phyloP scores from a whole-genome alignment of 23 tunicate species.

The Halocynthia roretzi region DNA sequence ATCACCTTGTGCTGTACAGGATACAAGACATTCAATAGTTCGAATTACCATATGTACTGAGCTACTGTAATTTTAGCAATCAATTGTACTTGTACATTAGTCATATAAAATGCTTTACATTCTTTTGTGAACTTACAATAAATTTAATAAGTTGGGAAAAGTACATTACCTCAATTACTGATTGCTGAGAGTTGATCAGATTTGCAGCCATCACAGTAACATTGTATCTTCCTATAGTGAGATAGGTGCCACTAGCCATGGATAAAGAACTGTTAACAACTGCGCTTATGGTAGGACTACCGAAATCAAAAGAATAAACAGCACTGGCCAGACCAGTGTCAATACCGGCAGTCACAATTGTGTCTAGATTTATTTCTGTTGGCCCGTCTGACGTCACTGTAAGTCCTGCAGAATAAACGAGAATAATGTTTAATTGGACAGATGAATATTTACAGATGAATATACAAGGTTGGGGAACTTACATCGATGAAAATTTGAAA shows the following conservation, averaged over 20 bases:
- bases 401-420: not conserved
- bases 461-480: too few relatives aligned
- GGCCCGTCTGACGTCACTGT: slow-evolving; percentile 30
- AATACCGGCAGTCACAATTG: slow-evolving; percentile 18
- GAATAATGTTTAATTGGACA: too few relatives aligned
- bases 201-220: slow-evolving; percentile 49
- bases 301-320: slow-evolving; percentile 25
- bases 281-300: not conserved
- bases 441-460: too few relatives aligned
- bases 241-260: slow-evolving; percentile 21
- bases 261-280: not conserved
- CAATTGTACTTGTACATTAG: too few relatives aligned
- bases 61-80: too few relatives aligned
- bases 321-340: slow-evolving; percentile 11
- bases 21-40: too few relatives aligned
- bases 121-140: too few relatives aligned
- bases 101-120: too few relatives aligned
- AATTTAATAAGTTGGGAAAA: too few relatives aligned
- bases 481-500: too few relatives aligned
- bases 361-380: slow-evolving; percentile 16
- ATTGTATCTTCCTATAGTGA: slow-evolving; percentile 32
- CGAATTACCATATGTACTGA: too few relatives aligned
- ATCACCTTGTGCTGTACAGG: too few relatives aligned
- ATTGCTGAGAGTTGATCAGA: slow-evolving; percentile 22
- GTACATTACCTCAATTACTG: slow-evolving; percentile 1